phyloP scores from a whole-genome alignment of 2,797 vertebrate species.

The Oophaga sylvatica region DNA sequence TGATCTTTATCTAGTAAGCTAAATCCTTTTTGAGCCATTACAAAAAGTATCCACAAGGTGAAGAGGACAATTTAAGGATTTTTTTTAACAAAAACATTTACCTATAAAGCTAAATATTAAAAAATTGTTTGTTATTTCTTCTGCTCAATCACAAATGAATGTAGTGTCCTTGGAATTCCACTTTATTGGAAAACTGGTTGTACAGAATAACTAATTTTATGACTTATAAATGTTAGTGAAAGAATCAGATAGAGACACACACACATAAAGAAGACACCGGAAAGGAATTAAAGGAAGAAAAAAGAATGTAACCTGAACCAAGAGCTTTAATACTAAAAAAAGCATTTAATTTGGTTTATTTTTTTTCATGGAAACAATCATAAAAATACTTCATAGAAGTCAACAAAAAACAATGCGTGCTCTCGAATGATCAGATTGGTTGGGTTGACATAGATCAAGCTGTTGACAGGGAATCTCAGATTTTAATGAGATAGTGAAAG shows the following conservation, averaged over 20 bases:
- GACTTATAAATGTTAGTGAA: constrained; percentile 52
- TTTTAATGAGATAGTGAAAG: constrained; percentile 64
- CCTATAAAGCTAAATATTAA: neutral
- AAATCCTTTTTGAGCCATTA: neutral
- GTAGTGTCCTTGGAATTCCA: neutral
- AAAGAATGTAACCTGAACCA: constrained; percentile 63
- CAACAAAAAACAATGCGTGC: constrained; percentile 68
- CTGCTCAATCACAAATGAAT: neutral
- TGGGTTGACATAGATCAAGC: constrained; percentile 67
- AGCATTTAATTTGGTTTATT: constrained; percentile 74
- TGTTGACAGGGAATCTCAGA: constrained; percentile 64
- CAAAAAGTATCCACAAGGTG: neutral
- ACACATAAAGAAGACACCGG: constrained; percentile 41
- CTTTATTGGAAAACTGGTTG: neutral
- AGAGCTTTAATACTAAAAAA: constrained; percentile 71
- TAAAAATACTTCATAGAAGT: constrained; percentile 84
- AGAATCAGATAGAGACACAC: neutral
- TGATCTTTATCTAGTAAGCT: neutral
- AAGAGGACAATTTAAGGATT: neutral
- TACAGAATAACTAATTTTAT: neutral
- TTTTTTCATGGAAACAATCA: constrained; percentile 78
- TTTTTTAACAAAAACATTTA: neutral
- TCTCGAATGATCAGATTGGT: constrained; percentile 64
- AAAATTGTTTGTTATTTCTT: too few species aligned
- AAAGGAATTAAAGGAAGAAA: constrained; percentile 46